Evolutionary conservation across 1,140 invertebrate species (phyloP).

Genomic region (Nebria ingens): DNA sequence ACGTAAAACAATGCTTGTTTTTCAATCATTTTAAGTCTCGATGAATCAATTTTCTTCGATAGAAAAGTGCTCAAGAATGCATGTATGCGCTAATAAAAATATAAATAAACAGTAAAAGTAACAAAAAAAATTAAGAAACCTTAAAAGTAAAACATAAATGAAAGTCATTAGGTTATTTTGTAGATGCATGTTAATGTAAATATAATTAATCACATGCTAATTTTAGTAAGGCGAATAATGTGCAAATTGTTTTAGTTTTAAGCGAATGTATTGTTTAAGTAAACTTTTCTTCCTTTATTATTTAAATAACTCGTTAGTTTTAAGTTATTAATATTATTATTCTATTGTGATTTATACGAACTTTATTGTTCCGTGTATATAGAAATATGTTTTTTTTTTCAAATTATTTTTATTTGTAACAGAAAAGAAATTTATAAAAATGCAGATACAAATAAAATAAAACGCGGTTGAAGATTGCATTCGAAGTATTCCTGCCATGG

Average conservation of each 20-base stretch:
- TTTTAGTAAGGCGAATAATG: background rate
- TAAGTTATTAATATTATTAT: no score
- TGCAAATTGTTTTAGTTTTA: conserved; percentile 1
- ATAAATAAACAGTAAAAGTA: no score
- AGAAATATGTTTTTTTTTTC: background rate
- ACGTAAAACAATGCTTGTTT: no score
- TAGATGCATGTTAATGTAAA: conserved; percentile 7
- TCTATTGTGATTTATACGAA: background rate
- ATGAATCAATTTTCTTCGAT: no score
- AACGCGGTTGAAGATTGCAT: conserved; percentile 3
- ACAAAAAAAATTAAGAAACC: no score
- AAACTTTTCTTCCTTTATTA: background rate
- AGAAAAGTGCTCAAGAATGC: conserved; percentile 5
- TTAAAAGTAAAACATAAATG: background rate
- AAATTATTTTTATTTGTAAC: background rate
- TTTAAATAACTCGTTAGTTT: background rate
- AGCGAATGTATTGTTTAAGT: background rate
- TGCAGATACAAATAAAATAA: no score
- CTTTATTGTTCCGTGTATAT: conserved; percentile 4
- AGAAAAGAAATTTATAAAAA: conserved; percentile 1
- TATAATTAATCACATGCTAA: conserved; percentile 8
- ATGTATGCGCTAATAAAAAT: no score
- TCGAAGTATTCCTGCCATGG: conserved; percentile 3
- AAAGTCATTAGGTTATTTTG: conserved; percentile 7
- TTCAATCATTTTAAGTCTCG: no score